Conservation (phyloP, 2,888 invertebrate genomes). For the Falcaria lacertinaria region DNA sequence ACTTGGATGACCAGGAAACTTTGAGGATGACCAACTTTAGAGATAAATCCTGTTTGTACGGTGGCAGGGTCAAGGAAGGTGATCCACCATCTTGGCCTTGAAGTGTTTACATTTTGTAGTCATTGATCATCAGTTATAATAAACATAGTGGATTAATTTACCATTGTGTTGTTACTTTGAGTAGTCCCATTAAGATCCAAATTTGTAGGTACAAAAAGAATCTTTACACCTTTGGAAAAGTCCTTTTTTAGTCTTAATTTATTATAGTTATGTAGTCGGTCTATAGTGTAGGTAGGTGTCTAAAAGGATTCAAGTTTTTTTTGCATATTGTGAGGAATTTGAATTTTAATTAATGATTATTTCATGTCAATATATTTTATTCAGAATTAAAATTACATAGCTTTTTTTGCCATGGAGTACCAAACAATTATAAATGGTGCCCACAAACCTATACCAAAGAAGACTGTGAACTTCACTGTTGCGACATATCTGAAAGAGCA, state of each 20-base stretch:
- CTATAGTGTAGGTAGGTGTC: too few species aligned
- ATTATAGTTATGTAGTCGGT: too few species aligned
- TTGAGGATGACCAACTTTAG: conserved; percentile 85
- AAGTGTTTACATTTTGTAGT: conserved; percentile 19
- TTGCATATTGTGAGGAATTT: too few species aligned
- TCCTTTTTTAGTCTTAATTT: too few species aligned
- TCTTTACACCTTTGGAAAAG: too few species aligned
- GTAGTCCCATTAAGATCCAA: too few species aligned
- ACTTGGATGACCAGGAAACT: conserved; percentile 84
- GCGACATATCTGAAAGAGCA: conserved; percentile 50
- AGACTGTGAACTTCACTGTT: conserved; percentile 42
- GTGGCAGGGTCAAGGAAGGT: conserved; percentile 81
- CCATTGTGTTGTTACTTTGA: background rate
- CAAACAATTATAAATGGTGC: conserved; percentile 55
- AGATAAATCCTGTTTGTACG: conserved; percentile 89
- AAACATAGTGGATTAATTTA: conserved; percentile 21
- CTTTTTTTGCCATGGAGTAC: conserved; percentile 64
- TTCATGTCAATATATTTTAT: conserved; percentile 7
- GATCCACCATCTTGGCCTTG: conserved; percentile 87
- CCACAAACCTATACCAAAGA: conserved; percentile 57
- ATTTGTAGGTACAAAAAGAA: too few species aligned
- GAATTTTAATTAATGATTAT: too few species aligned
- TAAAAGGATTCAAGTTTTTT: too few species aligned
- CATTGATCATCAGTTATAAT: conserved; percentile 13
- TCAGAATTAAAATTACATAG: conserved; percentile 32